Evolutionary conservation across 2,888 invertebrate species (phyloP).

Genomic region (Dilophus febrilis): DNA sequence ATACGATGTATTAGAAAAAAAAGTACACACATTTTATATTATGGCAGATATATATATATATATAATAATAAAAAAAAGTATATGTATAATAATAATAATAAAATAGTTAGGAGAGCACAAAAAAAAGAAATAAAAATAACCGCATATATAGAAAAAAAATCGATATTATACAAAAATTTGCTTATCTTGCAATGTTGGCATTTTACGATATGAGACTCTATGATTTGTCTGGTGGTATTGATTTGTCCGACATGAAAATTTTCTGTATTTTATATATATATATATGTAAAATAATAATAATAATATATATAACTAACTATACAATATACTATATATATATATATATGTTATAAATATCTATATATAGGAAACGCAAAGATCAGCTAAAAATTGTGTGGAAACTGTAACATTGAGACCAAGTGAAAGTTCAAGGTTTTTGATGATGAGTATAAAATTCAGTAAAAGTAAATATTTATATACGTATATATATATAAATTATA

Average conservation of each 20-base stretch:
- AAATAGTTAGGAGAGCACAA: not conserved
- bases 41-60: conserved; percentile 1
- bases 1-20: too few relatives aligned
- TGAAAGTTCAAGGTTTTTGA: conserved; percentile 6
- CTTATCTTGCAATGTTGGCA: conserved; percentile 5
- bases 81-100: not conserved
- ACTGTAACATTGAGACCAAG: conserved; percentile 5
- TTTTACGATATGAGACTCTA: conserved; percentile 10
- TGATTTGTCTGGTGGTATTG: conserved; percentile 12
- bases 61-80: not conserved
- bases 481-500: too few relatives aligned
- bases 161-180: conserved; percentile 4
- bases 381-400: conserved; percentile 1
- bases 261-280: too few relatives aligned
- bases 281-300: too few relatives aligned
- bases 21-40: too few relatives aligned
- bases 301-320: too few relatives aligned
- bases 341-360: too few relatives aligned
- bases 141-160: not conserved
- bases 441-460: not conserved
- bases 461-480: too few relatives aligned
- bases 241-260: conserved; percentile 11
- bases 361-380: conserved; percentile 1
- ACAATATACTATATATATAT: too few relatives aligned
- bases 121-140: not conserved